phyloP scores from a whole-genome alignment of 2,113 vertebrate genomes.

The Stegastes partitus region DNA sequence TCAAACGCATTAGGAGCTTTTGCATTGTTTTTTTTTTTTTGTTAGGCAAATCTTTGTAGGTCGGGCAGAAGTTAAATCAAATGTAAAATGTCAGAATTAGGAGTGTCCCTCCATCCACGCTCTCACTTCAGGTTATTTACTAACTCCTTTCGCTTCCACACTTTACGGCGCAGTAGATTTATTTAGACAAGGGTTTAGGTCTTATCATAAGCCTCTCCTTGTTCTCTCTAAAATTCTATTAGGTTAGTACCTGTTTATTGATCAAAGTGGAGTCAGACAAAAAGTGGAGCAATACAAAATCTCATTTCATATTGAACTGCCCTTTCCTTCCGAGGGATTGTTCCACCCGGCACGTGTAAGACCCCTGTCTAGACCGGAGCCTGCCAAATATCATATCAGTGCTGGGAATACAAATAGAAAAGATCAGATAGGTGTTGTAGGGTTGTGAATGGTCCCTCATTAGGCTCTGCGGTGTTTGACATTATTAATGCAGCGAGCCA shows the following conservation, averaged over 20 bases:
- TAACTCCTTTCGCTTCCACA: conserved; percentile 13
- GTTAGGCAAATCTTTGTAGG: background rate
- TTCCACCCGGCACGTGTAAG: conserved; percentile 55
- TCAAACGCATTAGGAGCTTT: conserved; percentile 29
- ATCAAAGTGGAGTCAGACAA: conserved; percentile 76
- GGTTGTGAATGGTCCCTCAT: conserved; percentile 57
- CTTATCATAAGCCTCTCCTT: conserved; percentile 54
- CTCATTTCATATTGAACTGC: conserved; percentile 82
- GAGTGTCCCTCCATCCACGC: background rate
- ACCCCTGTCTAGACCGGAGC: conserved; percentile 71
- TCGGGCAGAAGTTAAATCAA: conserved; percentile 3
- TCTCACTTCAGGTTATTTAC: conserved; percentile 35
- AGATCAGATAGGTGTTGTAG: conserved; percentile 66
- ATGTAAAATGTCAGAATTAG: conserved; percentile 26
- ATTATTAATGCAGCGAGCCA: conserved; percentile 67
- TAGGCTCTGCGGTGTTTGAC: conserved; percentile 53
- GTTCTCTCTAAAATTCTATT: conserved; percentile 74
- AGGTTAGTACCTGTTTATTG: conserved; percentile 81
- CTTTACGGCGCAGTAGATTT: conserved; percentile 15
- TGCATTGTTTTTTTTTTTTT: conserved; percentile 18
- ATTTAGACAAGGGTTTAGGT: conserved; percentile 30
- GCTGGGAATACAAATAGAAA: conserved; percentile 78
- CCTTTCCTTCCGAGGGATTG: conserved; percentile 79
- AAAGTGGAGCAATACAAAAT: conserved; percentile 73
- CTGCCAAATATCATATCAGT: conserved; percentile 79